These are phyloP conservation scores for Philypnodon macrostomus DNA, from an alignment of 2,797 vertebrate genomes.

Conservation along the genomic window DNA sequence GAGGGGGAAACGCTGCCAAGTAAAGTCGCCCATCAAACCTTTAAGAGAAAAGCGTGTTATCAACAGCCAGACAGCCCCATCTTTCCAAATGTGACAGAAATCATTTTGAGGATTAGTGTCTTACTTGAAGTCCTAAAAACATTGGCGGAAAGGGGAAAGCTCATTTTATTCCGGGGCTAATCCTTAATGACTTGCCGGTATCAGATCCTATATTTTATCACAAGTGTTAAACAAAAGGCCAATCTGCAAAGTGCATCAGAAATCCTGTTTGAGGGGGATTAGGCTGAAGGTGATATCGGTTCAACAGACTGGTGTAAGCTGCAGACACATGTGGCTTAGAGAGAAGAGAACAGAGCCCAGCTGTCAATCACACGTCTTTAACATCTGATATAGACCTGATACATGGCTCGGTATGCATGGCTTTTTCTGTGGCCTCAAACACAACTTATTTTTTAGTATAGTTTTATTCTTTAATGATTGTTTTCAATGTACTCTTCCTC, in stretches of 20 bases:
- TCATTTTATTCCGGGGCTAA: conserved; percentile 31
- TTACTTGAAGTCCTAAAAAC: conserved; percentile 38
- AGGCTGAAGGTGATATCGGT: background rate
- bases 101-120: conserved; percentile 3
- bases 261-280: background rate
- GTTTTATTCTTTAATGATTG: no score
- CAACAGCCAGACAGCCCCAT: conserved; percentile 5
- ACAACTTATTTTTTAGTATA: no score
- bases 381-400: no score
- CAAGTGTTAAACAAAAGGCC: conserved; percentile 18
- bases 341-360: no score
- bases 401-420: no score
- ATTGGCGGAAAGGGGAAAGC: conserved; percentile 27
- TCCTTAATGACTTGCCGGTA: conserved; percentile 40
- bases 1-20: conserved; percentile 24
- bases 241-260: background rate
- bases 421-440: no score
- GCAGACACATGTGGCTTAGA: no score
- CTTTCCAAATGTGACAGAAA: conserved; percentile 6
- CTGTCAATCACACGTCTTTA: no score
- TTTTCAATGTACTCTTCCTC: no score
- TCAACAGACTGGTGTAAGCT: background rate
- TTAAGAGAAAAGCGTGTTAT: conserved; percentile 22
- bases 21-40: conserved; percentile 29
- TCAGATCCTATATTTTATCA: conserved; percentile 39